Percentiles rank a stretch among this genome's conserved stretches.
These are phyloP conservation scores for Clarias pachynema DNA, from an alignment of 2,797 vertebrate species.

Conservation along the genomic window DNA sequence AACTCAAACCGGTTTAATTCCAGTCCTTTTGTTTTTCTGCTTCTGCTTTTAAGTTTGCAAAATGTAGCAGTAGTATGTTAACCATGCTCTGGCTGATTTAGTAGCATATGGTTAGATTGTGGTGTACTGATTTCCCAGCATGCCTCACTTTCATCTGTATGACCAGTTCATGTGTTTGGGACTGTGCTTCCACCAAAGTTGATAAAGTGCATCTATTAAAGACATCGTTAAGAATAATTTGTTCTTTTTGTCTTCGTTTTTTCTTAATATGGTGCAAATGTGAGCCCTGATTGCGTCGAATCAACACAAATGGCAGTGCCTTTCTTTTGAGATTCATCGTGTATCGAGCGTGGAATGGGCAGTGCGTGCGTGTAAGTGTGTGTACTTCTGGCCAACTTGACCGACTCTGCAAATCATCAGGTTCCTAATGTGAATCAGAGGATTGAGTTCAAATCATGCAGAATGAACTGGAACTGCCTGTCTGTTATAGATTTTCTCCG, in stretches of 20 bases:
- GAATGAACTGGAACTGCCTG: conserved; percentile 5
- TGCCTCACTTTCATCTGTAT: not conserved
- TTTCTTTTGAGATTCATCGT: not conserved
- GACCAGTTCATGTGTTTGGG: conserved; percentile 6
- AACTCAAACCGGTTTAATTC: not conserved
- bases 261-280: not conserved
- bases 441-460: not conserved
- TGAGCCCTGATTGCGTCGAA: not conserved
- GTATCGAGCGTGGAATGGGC: not conserved
- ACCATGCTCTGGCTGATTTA: not conserved
- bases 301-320: not conserved
- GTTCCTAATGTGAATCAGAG: conserved; percentile 1
- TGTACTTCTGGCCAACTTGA: not conserved
- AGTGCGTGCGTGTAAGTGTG: not conserved
- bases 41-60: conserved; percentile 4
- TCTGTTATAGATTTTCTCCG: conserved; percentile 19
- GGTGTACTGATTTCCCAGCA: not conserved
- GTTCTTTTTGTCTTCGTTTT: not conserved
- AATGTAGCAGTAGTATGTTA: conserved; percentile 6
- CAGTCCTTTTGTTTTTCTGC: not conserved
- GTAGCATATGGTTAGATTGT: not conserved
- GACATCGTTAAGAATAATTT: conserved; percentile 14
- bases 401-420: conserved; percentile 4
- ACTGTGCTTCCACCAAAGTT: conserved; percentile 8
- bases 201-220: conserved; percentile 41